phyloP scores from a whole-genome alignment of 2,113 vertebrate species.

The Jacana jacana region DNA sequence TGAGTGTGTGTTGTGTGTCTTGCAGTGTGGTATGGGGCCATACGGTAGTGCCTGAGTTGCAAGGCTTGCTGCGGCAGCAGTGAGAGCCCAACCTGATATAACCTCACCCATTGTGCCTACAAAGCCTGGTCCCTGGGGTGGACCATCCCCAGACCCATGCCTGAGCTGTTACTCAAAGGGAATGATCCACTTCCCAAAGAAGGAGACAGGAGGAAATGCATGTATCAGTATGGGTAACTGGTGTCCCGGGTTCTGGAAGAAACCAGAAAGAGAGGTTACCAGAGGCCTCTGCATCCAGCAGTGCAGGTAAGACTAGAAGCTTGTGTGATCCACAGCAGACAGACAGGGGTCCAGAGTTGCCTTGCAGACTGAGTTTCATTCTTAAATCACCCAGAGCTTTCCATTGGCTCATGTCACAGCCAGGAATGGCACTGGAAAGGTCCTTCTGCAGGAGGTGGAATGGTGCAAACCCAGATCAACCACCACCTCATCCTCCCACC shows the following conservation, averaged over 20 bases:
- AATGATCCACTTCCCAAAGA: neutral
- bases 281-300: neutral
- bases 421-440: too few species aligned
- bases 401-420: neutral
- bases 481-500: neutral
- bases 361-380: neutral
- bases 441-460: neutral
- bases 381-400: neutral
- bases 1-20: neutral
- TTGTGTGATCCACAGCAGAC: neutral
- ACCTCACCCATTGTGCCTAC: neutral
- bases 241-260: neutral
- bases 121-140: neutral
- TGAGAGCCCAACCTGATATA: neutral
- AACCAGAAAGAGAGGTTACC: neutral
- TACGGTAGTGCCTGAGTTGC: neutral
- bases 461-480: neutral
- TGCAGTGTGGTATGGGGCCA: rapidly evolving
- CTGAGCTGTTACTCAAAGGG: neutral
- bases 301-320: neutral
- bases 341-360: neutral
- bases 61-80: neutral
- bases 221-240: neutral
- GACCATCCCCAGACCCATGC: neutral
- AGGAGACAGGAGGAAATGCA: neutral